A percentile compares a stretch with the other conserved stretches of the same genome.
These are phyloP conservation scores for Hedychridium roseum DNA, from an alignment of 2,888 invertebrate genomes.

Conservation along the genomic window DNA sequence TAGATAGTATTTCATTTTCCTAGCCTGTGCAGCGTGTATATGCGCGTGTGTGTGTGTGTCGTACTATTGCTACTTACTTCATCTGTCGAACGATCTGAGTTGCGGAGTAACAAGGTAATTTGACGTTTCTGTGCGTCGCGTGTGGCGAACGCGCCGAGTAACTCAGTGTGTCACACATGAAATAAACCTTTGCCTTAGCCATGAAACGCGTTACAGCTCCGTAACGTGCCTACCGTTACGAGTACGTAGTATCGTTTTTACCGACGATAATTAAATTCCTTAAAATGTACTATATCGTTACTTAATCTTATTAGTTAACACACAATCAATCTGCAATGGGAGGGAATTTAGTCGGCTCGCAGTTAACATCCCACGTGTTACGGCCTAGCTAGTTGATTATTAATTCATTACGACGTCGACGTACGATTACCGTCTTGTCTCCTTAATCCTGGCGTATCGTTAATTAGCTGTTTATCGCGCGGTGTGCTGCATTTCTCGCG, in stretches of 20 bases:
- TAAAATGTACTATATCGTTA: slow-evolving; percentile 53
- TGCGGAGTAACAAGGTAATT: slow-evolving; percentile 57
- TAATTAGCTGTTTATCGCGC: slow-evolving; percentile 6
- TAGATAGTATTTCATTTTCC: slow-evolving; percentile 59
- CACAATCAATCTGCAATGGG: slow-evolving; percentile 60
- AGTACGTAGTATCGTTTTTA: slow-evolving; percentile 31
- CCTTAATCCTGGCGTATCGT: no score
- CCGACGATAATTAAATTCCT: slow-evolving; percentile 57
- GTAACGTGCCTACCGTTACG: slow-evolving; percentile 53
- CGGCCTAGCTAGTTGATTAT: slow-evolving; percentile 50
- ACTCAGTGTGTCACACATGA: slow-evolving; percentile 50
- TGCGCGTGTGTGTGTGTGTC: slow-evolving; percentile 47
- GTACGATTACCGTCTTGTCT: slow-evolving; percentile 13
- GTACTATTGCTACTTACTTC: slow-evolving; percentile 54
- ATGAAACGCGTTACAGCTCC: slow-evolving; percentile 47
- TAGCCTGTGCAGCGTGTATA: slow-evolving; percentile 63
- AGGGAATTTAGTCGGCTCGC: slow-evolving; percentile 58
- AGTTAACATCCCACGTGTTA: slow-evolving; percentile 41
- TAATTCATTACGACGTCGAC: slow-evolving; percentile 41
- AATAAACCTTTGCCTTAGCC: slow-evolving; percentile 45
- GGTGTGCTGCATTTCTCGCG: slow-evolving; percentile 9
- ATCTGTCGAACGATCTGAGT: slow-evolving; percentile 50
- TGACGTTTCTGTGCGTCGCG: slow-evolving; percentile 60
- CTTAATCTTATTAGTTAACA: slow-evolving; percentile 62
- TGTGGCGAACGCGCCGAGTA: slow-evolving; percentile 57